These are phyloP conservation scores for Capitulum mitella DNA, from an alignment of 2,888 invertebrate species.

Conservation along the genomic window DNA sequence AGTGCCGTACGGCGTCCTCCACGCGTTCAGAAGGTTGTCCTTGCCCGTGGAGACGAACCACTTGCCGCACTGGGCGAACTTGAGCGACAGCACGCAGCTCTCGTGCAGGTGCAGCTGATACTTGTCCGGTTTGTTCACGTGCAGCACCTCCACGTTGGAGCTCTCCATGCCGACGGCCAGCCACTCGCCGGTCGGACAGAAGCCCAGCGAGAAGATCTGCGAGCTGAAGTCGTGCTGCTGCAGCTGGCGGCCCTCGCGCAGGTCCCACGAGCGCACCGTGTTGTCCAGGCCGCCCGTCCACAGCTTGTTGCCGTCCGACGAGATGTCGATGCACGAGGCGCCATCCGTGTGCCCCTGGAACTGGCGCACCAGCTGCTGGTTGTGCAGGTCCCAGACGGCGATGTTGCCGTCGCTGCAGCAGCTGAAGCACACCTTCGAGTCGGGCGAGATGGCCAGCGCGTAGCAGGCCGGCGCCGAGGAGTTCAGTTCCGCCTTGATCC, in stretches of 20 bases:
- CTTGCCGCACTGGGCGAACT: conserved; percentile 88
- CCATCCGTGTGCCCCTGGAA: conserved; percentile 52
- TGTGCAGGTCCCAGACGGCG: conserved; percentile 53
- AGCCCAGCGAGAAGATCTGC: conserved; percentile 54
- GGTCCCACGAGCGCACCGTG: conserved; percentile 54
- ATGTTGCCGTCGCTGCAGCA: conserved; percentile 93
- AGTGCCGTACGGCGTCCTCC: conserved; percentile 91
- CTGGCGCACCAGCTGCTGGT: conserved; percentile 48
- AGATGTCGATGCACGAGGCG: conserved; percentile 55
- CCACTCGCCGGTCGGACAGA: conserved; percentile 54
- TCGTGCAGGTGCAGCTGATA: conserved; percentile 93
- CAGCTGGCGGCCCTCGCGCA: conserved; percentile 49
- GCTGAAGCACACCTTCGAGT: conserved; percentile 84
- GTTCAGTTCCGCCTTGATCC: conserved; percentile 87
- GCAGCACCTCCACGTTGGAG: conserved; percentile 70
- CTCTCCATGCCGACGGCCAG: conserved; percentile 56
- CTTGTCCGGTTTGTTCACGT: conserved; percentile 82
- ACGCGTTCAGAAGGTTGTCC: conserved; percentile 87
- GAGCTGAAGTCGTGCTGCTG: conserved; percentile 52
- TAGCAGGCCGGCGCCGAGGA: conserved; percentile 94
- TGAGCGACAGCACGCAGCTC: conserved; percentile 86
- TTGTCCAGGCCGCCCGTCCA: conserved; percentile 57
- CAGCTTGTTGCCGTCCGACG: conserved; percentile 50
- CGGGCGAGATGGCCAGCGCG: conserved; percentile 91
- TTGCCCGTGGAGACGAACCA: conserved; percentile 95